Base-by-base conservation (phyloP, 2,113 vertebrate genomes). In the Sceloporus undulatus region DNA sequence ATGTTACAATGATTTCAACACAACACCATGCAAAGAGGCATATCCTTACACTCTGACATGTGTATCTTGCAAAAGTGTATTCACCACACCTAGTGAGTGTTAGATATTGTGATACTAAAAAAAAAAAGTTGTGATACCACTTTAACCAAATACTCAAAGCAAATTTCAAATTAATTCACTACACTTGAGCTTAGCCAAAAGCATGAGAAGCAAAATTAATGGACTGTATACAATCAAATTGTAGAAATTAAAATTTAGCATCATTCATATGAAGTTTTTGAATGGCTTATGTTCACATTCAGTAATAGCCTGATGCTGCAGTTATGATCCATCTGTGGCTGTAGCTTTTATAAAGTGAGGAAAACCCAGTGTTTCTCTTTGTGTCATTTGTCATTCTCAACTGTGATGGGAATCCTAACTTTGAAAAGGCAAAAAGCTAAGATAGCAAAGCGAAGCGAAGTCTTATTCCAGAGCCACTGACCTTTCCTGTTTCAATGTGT, bases 1-100 rank as follows among this genome's bases (percentile, higher is more conserved):
- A 91, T 86, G 92, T 95, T 91, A 91, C 88, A 89, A 90, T 77
- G 79, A 1, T 96, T 96, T 96, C 95, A 95, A 94, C 94, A 94
- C 27, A 92, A 89, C 13, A 88, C 77, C 90, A 89, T 93, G 90
- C 91, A 93, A 94, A 94, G 92, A 95, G 88, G 82, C 88, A 92
- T 88, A 90, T 89, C 21, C 21, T 78, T 92, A 93, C 42, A 29
- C 84, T 54, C 90, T 27, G 0, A 86, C 90, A 87, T 90, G 91
- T 91, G 90, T 93, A 87, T 91, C 13, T 96, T 96, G 90, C 93
- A 96, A 93, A 93, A 95, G 90, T 0, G 0, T 40, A 42, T 84
- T 84, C 29, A 80, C 93, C 94, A 93, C 94, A 92, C 93, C 94
- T 94, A 86, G 66, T 62, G 90, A 94, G 92, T 93, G 84, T 92